These are phyloP conservation scores for Stomorhina lunata DNA, from an alignment of 2,888 invertebrate species.

Conservation along the genomic window DNA sequence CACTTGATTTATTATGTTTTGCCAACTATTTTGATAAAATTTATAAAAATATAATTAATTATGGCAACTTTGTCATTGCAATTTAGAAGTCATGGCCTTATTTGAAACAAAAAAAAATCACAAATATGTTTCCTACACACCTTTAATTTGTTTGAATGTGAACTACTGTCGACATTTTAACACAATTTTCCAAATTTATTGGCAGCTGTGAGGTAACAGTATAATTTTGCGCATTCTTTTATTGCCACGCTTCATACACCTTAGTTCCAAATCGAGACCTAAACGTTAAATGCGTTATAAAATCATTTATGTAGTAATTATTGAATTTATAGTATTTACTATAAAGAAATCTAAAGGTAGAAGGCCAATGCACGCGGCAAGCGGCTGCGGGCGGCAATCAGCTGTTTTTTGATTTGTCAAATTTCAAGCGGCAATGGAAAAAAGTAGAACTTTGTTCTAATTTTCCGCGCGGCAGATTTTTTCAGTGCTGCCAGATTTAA, in stretches of 20 bases:
- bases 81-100: constrained; percentile 5
- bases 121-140: neutral
- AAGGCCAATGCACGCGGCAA: too few relatives aligned
- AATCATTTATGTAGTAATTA: too few relatives aligned
- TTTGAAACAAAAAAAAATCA: neutral
- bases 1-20: constrained; percentile 6
- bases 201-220: neutral
- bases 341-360: too few relatives aligned
- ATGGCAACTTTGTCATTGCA: neutral
- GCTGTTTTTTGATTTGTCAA: too few relatives aligned
- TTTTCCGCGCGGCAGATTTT: too few relatives aligned
- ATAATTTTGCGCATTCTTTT: neutral
- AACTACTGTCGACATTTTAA: neutral
- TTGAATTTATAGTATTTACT: too few relatives aligned
- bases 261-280: neutral
- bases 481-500: too few relatives aligned
- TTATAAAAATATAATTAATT: too few relatives aligned
- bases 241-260: neutral
- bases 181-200: neutral
- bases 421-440: too few relatives aligned
- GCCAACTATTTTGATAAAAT: neutral
- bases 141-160: neutral
- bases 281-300: too few relatives aligned
- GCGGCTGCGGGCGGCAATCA: too few relatives aligned
- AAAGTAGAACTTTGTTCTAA: too few relatives aligned